These are phyloP conservation scores for Orestias chungarensis DNA, from an alignment of 2,797 vertebrate genomes.

Conservation along the genomic window DNA sequence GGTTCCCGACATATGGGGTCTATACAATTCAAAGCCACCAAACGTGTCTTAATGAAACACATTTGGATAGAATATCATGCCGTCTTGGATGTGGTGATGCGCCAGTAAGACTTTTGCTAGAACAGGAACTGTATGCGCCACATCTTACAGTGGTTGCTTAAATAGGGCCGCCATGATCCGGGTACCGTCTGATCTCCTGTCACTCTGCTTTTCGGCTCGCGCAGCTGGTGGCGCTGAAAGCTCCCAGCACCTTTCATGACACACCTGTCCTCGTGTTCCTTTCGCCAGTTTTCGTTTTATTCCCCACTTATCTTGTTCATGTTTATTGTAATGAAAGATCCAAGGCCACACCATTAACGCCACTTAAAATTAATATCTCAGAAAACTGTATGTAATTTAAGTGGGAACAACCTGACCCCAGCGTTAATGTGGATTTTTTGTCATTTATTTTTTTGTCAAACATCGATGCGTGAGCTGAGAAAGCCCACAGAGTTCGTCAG, in stretches of 20 bases:
- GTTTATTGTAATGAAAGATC: slow-evolving; percentile 14
- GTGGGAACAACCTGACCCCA: neutral
- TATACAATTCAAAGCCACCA: neutral
- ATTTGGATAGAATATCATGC: neutral
- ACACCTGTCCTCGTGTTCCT: slow-evolving; percentile 30
- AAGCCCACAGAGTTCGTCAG: slow-evolving; percentile 21
- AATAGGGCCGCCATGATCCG: slow-evolving; percentile 25
- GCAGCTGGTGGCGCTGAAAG: slow-evolving; percentile 37
- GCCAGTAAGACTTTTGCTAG: neutral
- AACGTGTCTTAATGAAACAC: neutral
- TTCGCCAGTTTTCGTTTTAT: slow-evolving; percentile 33
- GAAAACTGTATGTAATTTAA: slow-evolving; percentile 26
- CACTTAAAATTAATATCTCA: slow-evolving; percentile 52
- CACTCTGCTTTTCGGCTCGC: slow-evolving; percentile 48
- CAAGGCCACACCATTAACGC: slow-evolving; percentile 19
- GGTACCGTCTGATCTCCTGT: slow-evolving; percentile 64
- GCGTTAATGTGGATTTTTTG: slow-evolving; percentile 3
- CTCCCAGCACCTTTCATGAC: slow-evolving; percentile 37
- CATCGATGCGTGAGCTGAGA: slow-evolving; percentile 21
- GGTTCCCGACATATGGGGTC: neutral
- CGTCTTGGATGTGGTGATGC: neutral
- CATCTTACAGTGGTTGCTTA: neutral
- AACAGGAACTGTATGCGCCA: neutral
- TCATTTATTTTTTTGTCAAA: neutral
- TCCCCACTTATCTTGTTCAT: slow-evolving; percentile 53